Percentiles rank a stretch among this genome's conserved stretches.
These are phyloP conservation scores for Tetragonula carbonaria DNA, from an alignment of 2,888 invertebrate genomes.

Conservation along the genomic window DNA sequence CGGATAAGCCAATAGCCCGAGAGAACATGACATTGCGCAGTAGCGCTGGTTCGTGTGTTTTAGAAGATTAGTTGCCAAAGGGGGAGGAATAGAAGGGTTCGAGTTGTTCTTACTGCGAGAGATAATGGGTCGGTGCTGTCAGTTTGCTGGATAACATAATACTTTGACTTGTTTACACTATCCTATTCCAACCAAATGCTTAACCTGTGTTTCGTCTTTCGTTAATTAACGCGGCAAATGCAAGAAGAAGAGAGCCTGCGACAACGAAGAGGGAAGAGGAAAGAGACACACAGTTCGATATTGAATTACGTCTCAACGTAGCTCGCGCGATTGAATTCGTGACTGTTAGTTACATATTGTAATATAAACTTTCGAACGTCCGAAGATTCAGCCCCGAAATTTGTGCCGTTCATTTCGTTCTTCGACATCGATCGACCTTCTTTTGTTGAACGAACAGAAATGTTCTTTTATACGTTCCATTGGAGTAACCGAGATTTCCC, in stretches of 20 bases:
- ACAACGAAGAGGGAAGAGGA: conserved; percentile 21
- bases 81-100: conserved; percentile 59
- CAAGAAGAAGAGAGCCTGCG: conserved; percentile 48
- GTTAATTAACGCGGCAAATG: conserved; percentile 77
- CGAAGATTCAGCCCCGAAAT: conserved; percentile 23
- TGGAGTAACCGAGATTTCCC: conserved; percentile 4
- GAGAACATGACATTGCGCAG: conserved; percentile 57
- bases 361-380: conserved; percentile 41
- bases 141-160: conserved; percentile 78
- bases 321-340: conserved; percentile 69
- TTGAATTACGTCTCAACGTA: conserved; percentile 66
- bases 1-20: conserved; percentile 65
- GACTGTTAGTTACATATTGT: conserved; percentile 58
- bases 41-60: conserved; percentile 64
- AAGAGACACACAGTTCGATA: conserved; percentile 46
- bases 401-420: background rate
- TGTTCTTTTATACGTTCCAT: background rate
- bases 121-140: conserved; percentile 77
- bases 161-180: conserved; percentile 78
- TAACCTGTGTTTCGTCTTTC: conserved; percentile 68
- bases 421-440: background rate
- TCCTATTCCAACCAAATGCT: conserved; percentile 56
- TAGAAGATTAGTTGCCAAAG: conserved; percentile 77
- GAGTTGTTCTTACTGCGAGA: conserved; percentile 74
- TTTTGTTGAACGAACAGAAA: background rate